A percentile compares a stretch with the other conserved stretches of the same genome.
These are phyloP conservation scores for Drosophila sp. DNA, from an alignment of 1,140 invertebrate genomes.

Conservation along the genomic window DNA sequence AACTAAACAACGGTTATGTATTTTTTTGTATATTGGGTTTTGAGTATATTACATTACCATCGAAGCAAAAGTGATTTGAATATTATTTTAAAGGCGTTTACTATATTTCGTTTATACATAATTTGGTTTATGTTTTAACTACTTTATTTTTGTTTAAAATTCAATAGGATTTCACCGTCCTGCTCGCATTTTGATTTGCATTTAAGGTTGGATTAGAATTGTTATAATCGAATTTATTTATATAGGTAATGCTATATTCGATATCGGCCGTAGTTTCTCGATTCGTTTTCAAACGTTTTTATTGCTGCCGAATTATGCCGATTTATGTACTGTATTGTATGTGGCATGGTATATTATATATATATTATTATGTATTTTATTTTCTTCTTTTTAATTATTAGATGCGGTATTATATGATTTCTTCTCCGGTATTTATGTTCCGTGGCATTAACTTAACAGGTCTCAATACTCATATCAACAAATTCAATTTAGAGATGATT, in stretches of 20 bases:
- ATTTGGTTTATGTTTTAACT: constrained; percentile 67
- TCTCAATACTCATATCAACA: constrained; percentile 54
- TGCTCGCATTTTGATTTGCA: constrained; percentile 57
- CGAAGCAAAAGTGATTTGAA: constrained; percentile 77
- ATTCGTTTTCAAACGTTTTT: constrained; percentile 27
- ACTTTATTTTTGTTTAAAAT: constrained; percentile 54
- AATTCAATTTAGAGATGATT: constrained; percentile 62
- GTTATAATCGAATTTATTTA: constrained; percentile 23
- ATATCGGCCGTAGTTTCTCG: constrained; percentile 13
- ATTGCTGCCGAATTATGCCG: constrained; percentile 50
- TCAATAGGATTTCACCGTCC: constrained; percentile 77
- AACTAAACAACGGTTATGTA: constrained; percentile 74
- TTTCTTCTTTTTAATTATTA: constrained; percentile 26
- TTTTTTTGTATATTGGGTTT: constrained; percentile 45
- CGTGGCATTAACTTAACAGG: constrained; percentile 45
- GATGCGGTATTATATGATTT: constrained; percentile 6
- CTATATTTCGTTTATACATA: constrained; percentile 75
- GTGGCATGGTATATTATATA: background rate
- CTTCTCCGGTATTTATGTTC: constrained; percentile 1
- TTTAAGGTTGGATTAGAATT: constrained; percentile 23
- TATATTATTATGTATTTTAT: constrained; percentile 12
- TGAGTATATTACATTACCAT: constrained; percentile 79
- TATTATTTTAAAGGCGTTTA: constrained; percentile 75
- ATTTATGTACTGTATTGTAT: constrained; percentile 25
- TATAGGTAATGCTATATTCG: constrained; percentile 25